A percentile compares a stretch with the other conserved stretches of the same genome.
Conservation (phyloP, 1,140 invertebrate genomes). For the Riptortus pedestris region DNA sequence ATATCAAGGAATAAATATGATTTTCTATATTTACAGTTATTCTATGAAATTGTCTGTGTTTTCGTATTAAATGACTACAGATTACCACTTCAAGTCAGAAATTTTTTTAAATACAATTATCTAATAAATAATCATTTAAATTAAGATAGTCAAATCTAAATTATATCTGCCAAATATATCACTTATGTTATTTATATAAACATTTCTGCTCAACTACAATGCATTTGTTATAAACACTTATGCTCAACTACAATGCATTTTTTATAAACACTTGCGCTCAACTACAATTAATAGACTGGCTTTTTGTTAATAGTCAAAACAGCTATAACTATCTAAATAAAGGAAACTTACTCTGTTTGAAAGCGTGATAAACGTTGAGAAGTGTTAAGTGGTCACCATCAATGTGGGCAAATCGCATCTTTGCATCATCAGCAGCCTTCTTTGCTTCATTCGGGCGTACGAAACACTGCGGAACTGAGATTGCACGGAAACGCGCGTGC, state of each 20-base stretch:
- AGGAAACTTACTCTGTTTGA: conserved; percentile 90
- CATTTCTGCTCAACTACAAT: neutral
- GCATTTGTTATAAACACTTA: too few relatives aligned
- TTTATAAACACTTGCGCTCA: neutral
- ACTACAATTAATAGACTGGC: neutral
- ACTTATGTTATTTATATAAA: too few relatives aligned
- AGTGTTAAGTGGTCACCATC: conserved; percentile 97
- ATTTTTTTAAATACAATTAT: too few relatives aligned
- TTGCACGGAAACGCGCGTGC: conserved; percentile 35
- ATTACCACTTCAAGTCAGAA: too few relatives aligned
- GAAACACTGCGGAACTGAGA: conserved; percentile 96
- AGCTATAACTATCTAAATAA: neutral
- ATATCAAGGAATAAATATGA: too few relatives aligned
- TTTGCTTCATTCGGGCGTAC: conserved; percentile 97
- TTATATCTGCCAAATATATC: too few relatives aligned
- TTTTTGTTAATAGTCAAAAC: neutral
- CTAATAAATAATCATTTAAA: too few relatives aligned
- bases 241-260: neutral
- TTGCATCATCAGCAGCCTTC: conserved; percentile 97
- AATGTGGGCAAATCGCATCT: conserved; percentile 98
- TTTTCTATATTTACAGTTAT: too few relatives aligned
- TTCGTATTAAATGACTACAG: too few relatives aligned
- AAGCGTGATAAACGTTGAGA: conserved; percentile 93
- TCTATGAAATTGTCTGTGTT: too few relatives aligned
- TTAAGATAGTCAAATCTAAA: too few relatives aligned